Base-by-base conservation (phyloP, 1,140 invertebrate genomes). In the Monochamus saltuarius region DNA sequence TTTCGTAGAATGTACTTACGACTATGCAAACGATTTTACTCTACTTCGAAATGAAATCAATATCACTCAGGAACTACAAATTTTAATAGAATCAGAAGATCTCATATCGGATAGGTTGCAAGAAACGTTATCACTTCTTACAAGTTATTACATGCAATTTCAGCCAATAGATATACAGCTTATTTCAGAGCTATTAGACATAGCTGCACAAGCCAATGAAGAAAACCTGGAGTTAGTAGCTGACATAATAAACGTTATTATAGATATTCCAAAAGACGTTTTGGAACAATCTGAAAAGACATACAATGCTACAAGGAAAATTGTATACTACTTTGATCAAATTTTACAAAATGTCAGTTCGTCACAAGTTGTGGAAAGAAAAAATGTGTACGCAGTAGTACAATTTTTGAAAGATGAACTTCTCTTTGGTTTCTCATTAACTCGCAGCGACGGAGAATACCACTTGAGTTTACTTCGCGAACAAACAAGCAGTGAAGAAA, bases 271-370 rank as follows among this genome's bases (percentile, higher is more conserved):
- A 8, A 37, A 43, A 53, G 16, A 42, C 10, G 10, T 29, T 34
- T 22, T 59, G 8, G 14, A 38, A 16, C 16, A 52, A 39, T 16
- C 47, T 7, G 47, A 59, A 46, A 36, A 6, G 6, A 7, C 11
- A 3, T 52, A 39, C 37, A 8, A 46, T 13, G 29, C 57, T 34
- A 45, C 57, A 2, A 47, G 52, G 34, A 53, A 59, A 53, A 59
- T 59, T 13, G 17, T 59, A 1, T 16, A 42, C 14, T 13, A 10
- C 6, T 16, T 59, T 6, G 49, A 43, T n/a, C 13, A 53, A n/a
- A 43, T 53, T 43, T 42, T 59, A 35, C 22, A 29, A 6, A 29
- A 29, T 29, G 2, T 29, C 6, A 29, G 22, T 6, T 29, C 6
- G 22, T 29, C 22, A 6, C 22, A 29, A 29, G 22, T 29, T 6